phyloP scores from a whole-genome alignment of 2,797 vertebrate species.

The Anisognathus igniventris region DNA sequence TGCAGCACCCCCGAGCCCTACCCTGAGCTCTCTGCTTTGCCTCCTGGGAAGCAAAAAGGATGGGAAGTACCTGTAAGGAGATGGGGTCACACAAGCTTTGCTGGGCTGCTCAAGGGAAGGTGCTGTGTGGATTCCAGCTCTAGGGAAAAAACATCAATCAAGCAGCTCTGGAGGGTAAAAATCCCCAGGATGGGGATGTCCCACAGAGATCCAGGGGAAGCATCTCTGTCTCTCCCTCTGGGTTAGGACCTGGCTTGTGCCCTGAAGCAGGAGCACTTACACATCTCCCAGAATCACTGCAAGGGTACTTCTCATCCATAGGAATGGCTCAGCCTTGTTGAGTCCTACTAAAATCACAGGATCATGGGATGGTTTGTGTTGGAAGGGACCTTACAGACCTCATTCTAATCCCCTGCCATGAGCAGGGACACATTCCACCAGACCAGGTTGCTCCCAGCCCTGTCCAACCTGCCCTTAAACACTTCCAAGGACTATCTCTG shows the following conservation, averaged over 20 bases:
- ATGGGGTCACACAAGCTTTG: neutral
- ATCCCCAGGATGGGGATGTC: neutral
- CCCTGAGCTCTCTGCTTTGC: neutral
- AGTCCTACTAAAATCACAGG: neutral
- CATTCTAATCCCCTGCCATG: neutral
- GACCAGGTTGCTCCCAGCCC: neutral
- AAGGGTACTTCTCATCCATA: accelerated
- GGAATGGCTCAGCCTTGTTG: neutral
- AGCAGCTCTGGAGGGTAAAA: neutral
- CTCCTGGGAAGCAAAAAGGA: neutral
- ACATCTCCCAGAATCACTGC: accelerated
- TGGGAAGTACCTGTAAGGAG: neutral
- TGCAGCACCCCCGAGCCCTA: neutral
- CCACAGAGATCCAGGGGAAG: neutral
- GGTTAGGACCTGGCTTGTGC: neutral
- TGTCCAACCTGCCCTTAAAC: neutral
- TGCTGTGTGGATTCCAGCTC: accelerated
- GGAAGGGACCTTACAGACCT: neutral
- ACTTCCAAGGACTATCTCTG: neutral
- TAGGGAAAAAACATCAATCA: neutral
- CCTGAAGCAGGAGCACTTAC: accelerated
- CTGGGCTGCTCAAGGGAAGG: neutral
- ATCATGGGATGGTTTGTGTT: neutral
- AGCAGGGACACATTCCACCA: neutral
- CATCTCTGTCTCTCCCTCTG: neutral